These are phyloP conservation scores for Papilio dardanus DNA, from an alignment of 1,140 invertebrate genomes.

Conservation along the genomic window DNA sequence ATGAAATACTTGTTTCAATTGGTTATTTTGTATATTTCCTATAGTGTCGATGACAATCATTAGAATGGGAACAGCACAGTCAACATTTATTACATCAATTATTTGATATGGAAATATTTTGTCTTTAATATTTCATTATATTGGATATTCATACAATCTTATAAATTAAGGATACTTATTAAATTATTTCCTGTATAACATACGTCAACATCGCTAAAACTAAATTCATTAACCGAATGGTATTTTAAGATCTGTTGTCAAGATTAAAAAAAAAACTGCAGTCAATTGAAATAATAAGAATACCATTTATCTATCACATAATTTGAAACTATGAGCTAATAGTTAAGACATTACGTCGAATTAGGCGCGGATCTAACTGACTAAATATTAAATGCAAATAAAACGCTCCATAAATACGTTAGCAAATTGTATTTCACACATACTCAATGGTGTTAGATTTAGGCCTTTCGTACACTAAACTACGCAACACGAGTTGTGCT, in stretches of 20 bases:
- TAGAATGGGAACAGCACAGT: conserved; percentile 20
- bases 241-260: conserved; percentile 37
- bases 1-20: conserved; percentile 32
- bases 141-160: conserved; percentile 20
- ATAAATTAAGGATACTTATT: conserved; percentile 32
- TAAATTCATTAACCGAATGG: conserved; percentile 40
- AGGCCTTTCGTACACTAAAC: too few relatives aligned
- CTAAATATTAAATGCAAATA: conserved; percentile 71
- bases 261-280: conserved; percentile 38
- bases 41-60: conserved; percentile 37
- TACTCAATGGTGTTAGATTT: too few relatives aligned
- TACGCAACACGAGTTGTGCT: too few relatives aligned
- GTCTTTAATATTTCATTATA: conserved; percentile 32
- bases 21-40: conserved; percentile 35
- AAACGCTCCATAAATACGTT: conserved; percentile 49
- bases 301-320: conserved; percentile 52
- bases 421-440: conserved; percentile 55
- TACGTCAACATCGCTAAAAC: conserved; percentile 33
- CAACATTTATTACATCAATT: conserved; percentile 11
- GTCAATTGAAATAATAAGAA: conserved; percentile 42
- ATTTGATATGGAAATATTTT: conserved; percentile 34
- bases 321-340: conserved; percentile 52
- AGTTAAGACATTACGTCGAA: conserved; percentile 48
- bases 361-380: conserved; percentile 62
- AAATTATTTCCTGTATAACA: conserved; percentile 35